Percentiles rank a stretch among this genome's conserved stretches.
These are phyloP conservation scores for Nephotettix cincticeps DNA, from an alignment of 1,140 invertebrate genomes.

Conservation along the genomic window DNA sequence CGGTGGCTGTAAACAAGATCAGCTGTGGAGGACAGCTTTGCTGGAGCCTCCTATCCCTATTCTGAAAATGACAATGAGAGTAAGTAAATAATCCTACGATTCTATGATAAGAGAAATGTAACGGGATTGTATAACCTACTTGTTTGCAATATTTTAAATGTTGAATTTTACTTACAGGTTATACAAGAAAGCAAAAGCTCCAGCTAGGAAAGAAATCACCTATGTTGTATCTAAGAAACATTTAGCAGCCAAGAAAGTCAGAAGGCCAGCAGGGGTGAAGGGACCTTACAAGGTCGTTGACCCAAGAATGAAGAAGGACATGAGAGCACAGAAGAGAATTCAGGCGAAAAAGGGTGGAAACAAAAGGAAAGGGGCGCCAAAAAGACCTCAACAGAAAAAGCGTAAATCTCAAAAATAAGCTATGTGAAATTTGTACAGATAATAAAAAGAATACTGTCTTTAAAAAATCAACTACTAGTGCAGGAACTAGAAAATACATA, in stretches of 20 bases:
- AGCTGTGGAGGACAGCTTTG: too few species aligned
- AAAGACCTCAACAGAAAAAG: neutral
- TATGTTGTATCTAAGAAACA: conserved; percentile 96
- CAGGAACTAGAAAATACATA: too few species aligned
- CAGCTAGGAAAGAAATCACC: conserved; percentile 86
- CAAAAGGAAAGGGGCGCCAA: conserved; percentile 12
- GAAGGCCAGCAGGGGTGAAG: conserved; percentile 83
- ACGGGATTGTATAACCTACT: too few species aligned
- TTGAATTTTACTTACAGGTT: conserved; percentile 58
- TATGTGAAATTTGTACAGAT: neutral
- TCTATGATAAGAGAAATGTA: too few species aligned
- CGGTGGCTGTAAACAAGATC: too few species aligned
- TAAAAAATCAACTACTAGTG: too few species aligned
- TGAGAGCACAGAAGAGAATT: conserved; percentile 30
- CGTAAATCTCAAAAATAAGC: conserved; percentile 13
- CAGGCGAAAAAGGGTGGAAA: neutral
- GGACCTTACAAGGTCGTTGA: conserved; percentile 95
- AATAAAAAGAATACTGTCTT: too few species aligned
- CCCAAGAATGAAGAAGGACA: conserved; percentile 93
- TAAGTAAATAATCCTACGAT: too few species aligned
- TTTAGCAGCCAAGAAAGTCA: conserved; percentile 69
- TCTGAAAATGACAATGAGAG: too few species aligned
- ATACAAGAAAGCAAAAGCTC: conserved; percentile 86
- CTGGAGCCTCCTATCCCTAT: too few species aligned
- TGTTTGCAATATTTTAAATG: too few species aligned